Evolutionary conservation across 2,113 vertebrate species (phyloP), one percentile per base, ranked within the genome.

Genomic region (Dascyllus trimaculatus): DNA sequence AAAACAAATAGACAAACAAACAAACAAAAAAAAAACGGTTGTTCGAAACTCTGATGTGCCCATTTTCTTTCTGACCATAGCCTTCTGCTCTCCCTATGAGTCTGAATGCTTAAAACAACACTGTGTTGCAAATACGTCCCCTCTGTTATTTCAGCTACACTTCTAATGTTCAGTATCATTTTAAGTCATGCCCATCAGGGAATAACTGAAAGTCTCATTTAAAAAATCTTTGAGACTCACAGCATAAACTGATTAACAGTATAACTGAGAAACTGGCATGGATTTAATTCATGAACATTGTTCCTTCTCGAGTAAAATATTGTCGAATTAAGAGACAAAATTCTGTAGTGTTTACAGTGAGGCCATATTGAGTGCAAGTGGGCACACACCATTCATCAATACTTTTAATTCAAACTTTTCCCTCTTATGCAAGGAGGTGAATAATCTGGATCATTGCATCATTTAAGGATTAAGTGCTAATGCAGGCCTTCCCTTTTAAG

Each of bases 81-180:
- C 48, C 2, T n/a, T 8, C 6, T 51, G 21, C 19, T n/a, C 52
- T 14, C 11, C 21, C 6, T 24, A 13, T 14, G 14, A 22, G 52
- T 49, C 17, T 62, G 49, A 32, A 72, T 72, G 19, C 56, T 56
- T 61, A 40, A 40, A 56, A 56, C 2, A 48, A 24, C 9, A 38
- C 10, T 21, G 24, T 65, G 21, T 61, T 17, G 46, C 4, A 25
- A 46, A 48, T 66, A 22, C 38, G 61, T 82, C 29, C 14, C 14
- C 38, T 71, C 32, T 3, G 46, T 65, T 82, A 71, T 59, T 38
- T 38, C 80, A 56, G 61, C 54, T 5, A 43, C 68, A 68, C 68
- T 21, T 63, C 5, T 4, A 14, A 15, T 24, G 61, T 40, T 54
- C 18, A 71, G n/a, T 61, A 53, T 52, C 51, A 70, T 11, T 60